Evolutionary conservation across 2,113 vertebrate species (phyloP), one percentile per base, ranked within the genome.

Genomic region (Cathartes aura): DNA sequence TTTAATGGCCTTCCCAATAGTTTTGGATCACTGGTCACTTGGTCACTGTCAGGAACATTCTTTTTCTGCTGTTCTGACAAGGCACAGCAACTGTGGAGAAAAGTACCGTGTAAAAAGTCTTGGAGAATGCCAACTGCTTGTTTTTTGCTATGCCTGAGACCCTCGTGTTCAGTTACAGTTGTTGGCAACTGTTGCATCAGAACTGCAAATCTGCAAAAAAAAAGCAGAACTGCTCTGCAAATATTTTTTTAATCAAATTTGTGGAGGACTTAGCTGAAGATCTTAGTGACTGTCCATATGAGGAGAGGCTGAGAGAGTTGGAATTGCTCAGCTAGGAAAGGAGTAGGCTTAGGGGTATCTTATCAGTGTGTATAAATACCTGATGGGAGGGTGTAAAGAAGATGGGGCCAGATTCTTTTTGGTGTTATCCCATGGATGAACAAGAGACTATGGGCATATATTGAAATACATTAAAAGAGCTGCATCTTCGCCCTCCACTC

Each of bases 401-500:
- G 24, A 75, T 30, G 21, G 4, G 16, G 3, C 12, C 21, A 50
- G 52, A 47, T 7, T 67, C 19, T 55, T 78, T 48, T 47, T 74
- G 50, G 4, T 79, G 10, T 55, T 56, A 30, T 45, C 43, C 16
- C 12, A 38, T 12, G 15, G 17, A 50, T 42, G 30, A 84, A 29
- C 13, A 93, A 43, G 18, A 79, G 17, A 47, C 22, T 82, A 18
- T 1, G 5, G 17, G 22, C 22, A n/a, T 11, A 36, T 32, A 34
- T 0, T 36, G 40, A 80, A 83, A 79, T 38, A 48, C 5, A 53
- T 36, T 8, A 79, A 30, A 72, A 87, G 38, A 23, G 4, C 36
- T 76, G 78, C 34, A 50, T 19, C 13, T 52, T 64, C 0, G 0
- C 13, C 36, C 23, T 64, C 1, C 2, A 50, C 27, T 58, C 42